Conservation (phyloP, 2,113 vertebrate species). For the Heterotis niloticus region DNA sequence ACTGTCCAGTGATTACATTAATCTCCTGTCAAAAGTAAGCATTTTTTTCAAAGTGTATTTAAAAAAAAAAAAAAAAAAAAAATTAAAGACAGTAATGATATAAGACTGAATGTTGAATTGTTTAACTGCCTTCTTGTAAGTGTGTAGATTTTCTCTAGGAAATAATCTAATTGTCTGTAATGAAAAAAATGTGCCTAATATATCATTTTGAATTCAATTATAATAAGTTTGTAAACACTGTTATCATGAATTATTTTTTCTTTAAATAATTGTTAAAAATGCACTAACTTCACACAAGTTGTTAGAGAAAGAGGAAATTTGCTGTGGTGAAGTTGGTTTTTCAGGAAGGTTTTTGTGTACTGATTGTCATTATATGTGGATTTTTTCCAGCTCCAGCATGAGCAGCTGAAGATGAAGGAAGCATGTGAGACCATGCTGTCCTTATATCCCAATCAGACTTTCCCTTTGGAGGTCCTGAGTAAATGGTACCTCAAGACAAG, state of each 20-base stretch:
- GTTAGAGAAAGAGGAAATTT: no score
- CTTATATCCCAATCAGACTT: slow-evolving; percentile 70
- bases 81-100: no score
- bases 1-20: slow-evolving; percentile 75
- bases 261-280: no score
- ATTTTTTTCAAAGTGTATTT: neutral
- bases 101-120: no score
- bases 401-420: slow-evolving; percentile 71
- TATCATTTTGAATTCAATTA: neutral
- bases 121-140: no score
- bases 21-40: slow-evolving; percentile 81
- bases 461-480: slow-evolving; percentile 81
- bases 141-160: neutral
- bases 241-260: neutral
- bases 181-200: slow-evolving; percentile 1
- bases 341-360: neutral
- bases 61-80: neutral
- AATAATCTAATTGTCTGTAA: neutral
- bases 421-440: slow-evolving; percentile 77
- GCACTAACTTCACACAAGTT: no score
- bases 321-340: neutral
- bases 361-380: neutral
- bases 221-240: neutral
- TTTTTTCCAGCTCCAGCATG: slow-evolving; percentile 67
- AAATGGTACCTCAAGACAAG: slow-evolving; percentile 76